A percentile compares a stretch with the other conserved stretches of the same genome.
phyloP scores from a whole-genome alignment of 2,797 vertebrate genomes.

The Centropyge bicolor region DNA sequence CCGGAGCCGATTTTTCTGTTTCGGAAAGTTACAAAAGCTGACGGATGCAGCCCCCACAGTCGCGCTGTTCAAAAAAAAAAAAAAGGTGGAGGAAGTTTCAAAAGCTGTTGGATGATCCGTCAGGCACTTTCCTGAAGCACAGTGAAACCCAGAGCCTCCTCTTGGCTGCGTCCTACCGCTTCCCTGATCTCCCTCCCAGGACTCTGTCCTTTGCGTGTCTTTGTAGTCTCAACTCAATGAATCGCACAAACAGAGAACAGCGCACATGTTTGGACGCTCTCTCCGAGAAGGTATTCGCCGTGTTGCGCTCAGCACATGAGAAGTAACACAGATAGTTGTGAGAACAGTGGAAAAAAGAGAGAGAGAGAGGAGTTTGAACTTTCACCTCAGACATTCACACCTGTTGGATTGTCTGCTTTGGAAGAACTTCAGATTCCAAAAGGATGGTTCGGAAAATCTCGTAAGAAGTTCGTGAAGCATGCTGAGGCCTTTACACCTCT shows the following conservation, averaged over 20 bases:
- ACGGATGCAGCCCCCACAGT: not conserved
- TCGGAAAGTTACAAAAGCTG: not conserved
- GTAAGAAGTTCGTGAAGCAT: not conserved
- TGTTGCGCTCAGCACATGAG: not conserved
- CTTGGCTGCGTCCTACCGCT: conserved; percentile 2
- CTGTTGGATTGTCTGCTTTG: not conserved
- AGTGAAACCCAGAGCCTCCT: not conserved
- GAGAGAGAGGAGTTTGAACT: not conserved
- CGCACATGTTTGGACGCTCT: not conserved
- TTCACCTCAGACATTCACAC: not conserved
- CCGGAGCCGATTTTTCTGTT: not conserved
- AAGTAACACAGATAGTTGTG: not conserved
- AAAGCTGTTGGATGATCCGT: not conserved
- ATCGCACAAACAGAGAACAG: not conserved
- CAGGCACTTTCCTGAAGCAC: not conserved
- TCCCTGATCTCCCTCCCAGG: not conserved
- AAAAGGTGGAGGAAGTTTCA: not conserved
- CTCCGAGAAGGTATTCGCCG: not conserved
- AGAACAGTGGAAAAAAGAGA: not conserved
- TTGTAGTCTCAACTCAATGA: not conserved
- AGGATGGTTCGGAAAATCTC: not conserved
- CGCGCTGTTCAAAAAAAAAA: not conserved
- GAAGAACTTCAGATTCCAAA: conserved; percentile 6
- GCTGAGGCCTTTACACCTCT: not conserved
- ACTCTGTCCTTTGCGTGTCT: not conserved